These are phyloP conservation scores for Percopsis omiscomaycus DNA, from an alignment of 2,797 vertebrate genomes.

Conservation along the genomic window DNA sequence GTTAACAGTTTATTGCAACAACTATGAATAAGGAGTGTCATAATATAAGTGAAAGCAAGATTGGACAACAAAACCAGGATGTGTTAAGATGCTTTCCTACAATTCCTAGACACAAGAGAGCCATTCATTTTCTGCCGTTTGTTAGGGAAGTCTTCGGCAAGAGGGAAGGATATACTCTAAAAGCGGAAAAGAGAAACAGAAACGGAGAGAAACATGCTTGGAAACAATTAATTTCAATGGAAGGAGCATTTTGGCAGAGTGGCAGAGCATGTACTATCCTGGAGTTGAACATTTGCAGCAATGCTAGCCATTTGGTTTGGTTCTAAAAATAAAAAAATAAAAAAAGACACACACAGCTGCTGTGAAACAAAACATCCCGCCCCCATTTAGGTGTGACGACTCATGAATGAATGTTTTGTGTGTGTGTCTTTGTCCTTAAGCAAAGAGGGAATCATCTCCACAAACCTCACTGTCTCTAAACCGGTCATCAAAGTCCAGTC, in stretches of 20 bases:
- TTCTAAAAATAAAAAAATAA: slow-evolving; percentile 3
- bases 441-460: background rate
- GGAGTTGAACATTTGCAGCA: no score
- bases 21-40: no score
- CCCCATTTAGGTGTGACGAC: slow-evolving; percentile 36
- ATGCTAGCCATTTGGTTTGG: slow-evolving; percentile 2
- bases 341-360: slow-evolving; percentile 23
- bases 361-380: slow-evolving; percentile 18
- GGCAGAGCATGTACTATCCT: no score
- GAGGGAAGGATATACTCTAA: no score
- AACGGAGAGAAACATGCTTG: no score
- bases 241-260: no score
- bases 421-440: slow-evolving; percentile 7
- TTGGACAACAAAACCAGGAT: slow-evolving; percentile 49
- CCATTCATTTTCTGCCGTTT: slow-evolving; percentile 18
- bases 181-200: no score
- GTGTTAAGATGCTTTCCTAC: slow-evolving; percentile 51
- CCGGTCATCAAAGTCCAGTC: slow-evolving; percentile 84
- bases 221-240: no score
- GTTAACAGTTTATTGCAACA: no score
- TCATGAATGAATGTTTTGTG: slow-evolving; percentile 26
- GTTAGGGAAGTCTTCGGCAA: slow-evolving; percentile 1
- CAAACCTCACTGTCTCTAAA: slow-evolving; percentile 91
- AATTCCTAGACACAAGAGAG: slow-evolving; percentile 32
- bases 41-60: no score